Conservation (phyloP, 2,113 vertebrate genomes). For the Ursus arctos region DNA sequence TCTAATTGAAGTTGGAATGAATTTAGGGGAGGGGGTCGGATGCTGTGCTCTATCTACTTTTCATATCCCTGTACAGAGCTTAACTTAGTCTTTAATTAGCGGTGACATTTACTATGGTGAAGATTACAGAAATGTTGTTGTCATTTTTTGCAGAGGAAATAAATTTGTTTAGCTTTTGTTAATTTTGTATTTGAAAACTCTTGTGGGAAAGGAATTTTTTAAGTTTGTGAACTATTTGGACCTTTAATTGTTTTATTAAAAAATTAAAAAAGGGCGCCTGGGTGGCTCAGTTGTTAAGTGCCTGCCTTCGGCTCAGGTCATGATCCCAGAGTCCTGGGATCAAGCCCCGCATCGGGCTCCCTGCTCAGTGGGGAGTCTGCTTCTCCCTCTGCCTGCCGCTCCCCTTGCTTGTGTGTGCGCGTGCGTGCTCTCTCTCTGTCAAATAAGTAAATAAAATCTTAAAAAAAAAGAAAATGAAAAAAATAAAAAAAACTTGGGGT, state of each 20-base stretch:
- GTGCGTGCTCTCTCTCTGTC: no score
- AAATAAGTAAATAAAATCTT: no score
- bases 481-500: no score
- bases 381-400: no score
- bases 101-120: not conserved
- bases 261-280: not conserved
- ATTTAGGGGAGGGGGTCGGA: not conserved
- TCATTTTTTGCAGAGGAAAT: not conserved
- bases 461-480: no score
- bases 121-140: not conserved
- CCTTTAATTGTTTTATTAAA: conserved; percentile 35
- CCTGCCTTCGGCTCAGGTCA: no score
- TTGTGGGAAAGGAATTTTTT: not conserved
- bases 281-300: no score
- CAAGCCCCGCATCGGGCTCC: no score
- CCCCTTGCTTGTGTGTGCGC: no score
- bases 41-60: not conserved
- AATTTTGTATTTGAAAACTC: conserved; percentile 48
- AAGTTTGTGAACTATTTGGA: not conserved
- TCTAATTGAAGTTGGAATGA: not conserved
- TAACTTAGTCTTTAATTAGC: conserved; percentile 53
- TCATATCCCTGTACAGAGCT: not conserved
- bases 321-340: no score
- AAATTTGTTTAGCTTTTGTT: not conserved
- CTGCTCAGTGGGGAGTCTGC: no score